phyloP scores from a whole-genome alignment of 2,797 vertebrate species.

The Nannoperca obscura region DNA sequence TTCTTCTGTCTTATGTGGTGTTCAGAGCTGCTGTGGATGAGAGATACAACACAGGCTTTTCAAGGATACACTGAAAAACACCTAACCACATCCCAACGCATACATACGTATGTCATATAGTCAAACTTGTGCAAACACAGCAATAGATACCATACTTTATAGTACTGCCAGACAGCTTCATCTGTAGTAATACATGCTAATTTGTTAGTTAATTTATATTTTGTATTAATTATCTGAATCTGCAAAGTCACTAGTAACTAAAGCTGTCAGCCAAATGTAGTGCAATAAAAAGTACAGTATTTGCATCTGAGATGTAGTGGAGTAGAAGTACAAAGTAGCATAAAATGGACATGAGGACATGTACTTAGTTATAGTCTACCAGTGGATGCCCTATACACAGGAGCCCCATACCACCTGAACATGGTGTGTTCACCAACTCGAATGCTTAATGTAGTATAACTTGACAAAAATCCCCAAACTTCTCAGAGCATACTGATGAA shows the following conservation, averaged over 20 bases:
- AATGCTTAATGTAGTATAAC: neutral
- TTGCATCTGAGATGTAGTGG: too few relatives aligned
- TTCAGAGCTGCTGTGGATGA: constrained; percentile 58
- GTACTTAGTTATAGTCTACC: too few relatives aligned
- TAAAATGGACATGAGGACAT: too few relatives aligned
- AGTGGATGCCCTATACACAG: neutral
- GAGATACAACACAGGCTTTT: constrained; percentile 44
- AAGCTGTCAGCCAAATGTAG: too few relatives aligned
- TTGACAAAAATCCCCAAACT: neutral
- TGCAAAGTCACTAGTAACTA: too few relatives aligned
- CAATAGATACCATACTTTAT: neutral
- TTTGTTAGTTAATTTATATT: too few relatives aligned
- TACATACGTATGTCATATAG: neutral
- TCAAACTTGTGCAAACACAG: constrained; percentile 8
- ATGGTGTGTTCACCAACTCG: neutral
- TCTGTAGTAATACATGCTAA: too few relatives aligned
- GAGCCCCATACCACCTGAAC: neutral
- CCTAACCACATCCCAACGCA: constrained; percentile 65
- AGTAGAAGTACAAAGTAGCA: too few relatives aligned
- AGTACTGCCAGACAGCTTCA: too few relatives aligned
- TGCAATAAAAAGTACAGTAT: too few relatives aligned
- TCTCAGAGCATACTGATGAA: neutral
- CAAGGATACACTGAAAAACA: constrained; percentile 59
- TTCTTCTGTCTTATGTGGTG: constrained; percentile 46
- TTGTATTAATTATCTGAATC: too few relatives aligned